Evolutionary conservation across 2,797 vertebrate genomes (phyloP).

Genomic region (Psittacula echo): DNA sequence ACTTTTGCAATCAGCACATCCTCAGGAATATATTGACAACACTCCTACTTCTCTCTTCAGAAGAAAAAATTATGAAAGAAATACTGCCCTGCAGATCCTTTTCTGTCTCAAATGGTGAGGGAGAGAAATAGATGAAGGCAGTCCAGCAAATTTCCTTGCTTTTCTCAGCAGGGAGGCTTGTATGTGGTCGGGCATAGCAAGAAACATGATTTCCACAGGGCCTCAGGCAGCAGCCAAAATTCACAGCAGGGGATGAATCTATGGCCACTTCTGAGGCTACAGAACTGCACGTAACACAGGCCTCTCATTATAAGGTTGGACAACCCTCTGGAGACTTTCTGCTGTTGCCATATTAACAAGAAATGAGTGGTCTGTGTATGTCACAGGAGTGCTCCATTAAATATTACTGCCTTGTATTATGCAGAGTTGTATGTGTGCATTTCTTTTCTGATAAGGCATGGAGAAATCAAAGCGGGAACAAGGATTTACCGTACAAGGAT

Average conservation of each 20-base stretch:
- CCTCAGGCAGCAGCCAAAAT: slow-evolving; percentile 61
- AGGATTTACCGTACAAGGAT: neutral
- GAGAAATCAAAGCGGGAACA: slow-evolving; percentile 13
- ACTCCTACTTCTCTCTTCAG: neutral
- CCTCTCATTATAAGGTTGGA: slow-evolving; percentile 61
- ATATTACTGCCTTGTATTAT: slow-evolving; percentile 25
- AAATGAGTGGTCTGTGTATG: slow-evolving; percentile 32
- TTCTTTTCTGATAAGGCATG: neutral
- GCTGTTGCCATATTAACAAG: slow-evolving; percentile 58
- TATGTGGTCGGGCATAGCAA: slow-evolving; percentile 16
- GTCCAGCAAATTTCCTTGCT: slow-evolving; percentile 53
- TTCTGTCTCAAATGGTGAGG: neutral
- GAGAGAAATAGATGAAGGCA: slow-evolving; percentile 14
- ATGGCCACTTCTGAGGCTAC: slow-evolving; percentile 46
- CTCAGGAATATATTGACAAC: neutral
- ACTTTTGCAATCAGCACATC: neutral
- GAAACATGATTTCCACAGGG: slow-evolving; percentile 64
- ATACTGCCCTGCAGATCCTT: neutral
- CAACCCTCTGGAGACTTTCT: slow-evolving; percentile 55
- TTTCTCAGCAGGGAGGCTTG: slow-evolving; percentile 37
- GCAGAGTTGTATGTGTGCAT: neutral
- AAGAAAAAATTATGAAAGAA: slow-evolving; percentile 11
- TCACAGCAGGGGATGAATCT: slow-evolving; percentile 61
- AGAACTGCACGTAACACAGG: neutral
- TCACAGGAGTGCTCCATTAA: slow-evolving; percentile 4